Conservation (phyloP, 2,888 invertebrate species). For the Apodemia hepburni region DNA sequence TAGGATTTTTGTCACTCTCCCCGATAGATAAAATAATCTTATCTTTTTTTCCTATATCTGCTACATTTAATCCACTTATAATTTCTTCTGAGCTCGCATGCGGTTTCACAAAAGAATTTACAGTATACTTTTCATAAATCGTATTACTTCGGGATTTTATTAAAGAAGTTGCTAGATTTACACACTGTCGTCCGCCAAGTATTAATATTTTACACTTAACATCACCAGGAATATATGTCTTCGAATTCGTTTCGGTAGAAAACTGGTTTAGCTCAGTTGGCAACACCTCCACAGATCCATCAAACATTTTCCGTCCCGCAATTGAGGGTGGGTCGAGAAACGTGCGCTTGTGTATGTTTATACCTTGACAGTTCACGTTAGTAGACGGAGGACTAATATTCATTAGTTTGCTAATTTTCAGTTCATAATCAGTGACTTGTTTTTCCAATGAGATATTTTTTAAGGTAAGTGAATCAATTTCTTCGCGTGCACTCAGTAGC, state of each 20-base stretch:
- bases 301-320: not conserved
- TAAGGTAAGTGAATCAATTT: not conserved
- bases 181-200: not conserved
- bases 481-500: not conserved
- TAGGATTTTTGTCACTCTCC: not conserved
- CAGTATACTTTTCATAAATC: not conserved
- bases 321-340: too few relatives aligned
- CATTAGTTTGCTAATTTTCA: not conserved
- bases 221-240: not conserved
- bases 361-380: too few relatives aligned
- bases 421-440: not conserved
- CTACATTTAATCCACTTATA: not conserved
- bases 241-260: not conserved
- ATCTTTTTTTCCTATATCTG: not conserved
- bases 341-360: too few relatives aligned
- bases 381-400: not conserved
- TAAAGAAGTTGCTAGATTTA: not conserved
- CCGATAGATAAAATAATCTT: not conserved
- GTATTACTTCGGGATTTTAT: conserved; percentile 2
- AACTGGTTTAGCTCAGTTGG: not conserved
- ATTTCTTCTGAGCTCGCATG: not conserved
- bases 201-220: not conserved
- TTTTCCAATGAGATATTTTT: not conserved
- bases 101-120: not conserved
- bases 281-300: not conserved